Conservation (phyloP, 1,140 invertebrate genomes). For the Spodoptera frugiperda region DNA sequence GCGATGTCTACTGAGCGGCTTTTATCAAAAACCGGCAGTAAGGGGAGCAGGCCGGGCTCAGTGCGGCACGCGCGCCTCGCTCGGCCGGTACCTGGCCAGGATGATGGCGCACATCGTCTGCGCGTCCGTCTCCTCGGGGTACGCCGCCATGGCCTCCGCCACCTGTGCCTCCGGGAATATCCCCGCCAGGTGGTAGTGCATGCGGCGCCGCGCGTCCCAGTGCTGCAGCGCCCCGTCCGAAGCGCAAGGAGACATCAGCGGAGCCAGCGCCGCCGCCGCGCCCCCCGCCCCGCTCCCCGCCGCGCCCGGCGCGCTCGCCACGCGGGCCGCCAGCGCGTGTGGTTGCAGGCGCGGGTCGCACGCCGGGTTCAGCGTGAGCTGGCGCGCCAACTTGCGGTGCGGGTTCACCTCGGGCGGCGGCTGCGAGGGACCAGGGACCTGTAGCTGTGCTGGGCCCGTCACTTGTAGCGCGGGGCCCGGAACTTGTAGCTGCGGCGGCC, state of each 20-base stretch:
- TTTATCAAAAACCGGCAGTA: constrained; percentile 48
- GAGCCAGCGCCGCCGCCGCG: constrained; percentile 87
- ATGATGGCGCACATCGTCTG: constrained; percentile 96
- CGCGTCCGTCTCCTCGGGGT: constrained; percentile 95
- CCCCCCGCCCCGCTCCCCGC: constrained; percentile 80
- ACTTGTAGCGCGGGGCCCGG: not conserved
- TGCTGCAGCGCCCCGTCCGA: constrained; percentile 85
- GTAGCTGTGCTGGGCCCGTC: constrained; percentile 54
- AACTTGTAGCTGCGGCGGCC: constrained; percentile 66
- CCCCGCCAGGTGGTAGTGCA: constrained; percentile 94
- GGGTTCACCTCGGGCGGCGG: constrained; percentile 86
- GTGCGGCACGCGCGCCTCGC: constrained; percentile 67
- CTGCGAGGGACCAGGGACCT: constrained; percentile 64
- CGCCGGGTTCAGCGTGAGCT: constrained; percentile 92
- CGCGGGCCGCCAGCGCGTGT: constrained; percentile 85
- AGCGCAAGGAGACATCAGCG: constrained; percentile 79
- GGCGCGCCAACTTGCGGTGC: constrained; percentile 92
- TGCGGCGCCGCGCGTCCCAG: constrained; percentile 89
- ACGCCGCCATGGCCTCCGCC: constrained; percentile 92
- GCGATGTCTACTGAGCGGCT: constrained; percentile 45
- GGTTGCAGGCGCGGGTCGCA: constrained; percentile 89
- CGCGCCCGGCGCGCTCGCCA: constrained; percentile 91
- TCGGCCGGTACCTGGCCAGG: constrained; percentile 84
- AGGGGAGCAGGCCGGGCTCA: constrained; percentile 37
- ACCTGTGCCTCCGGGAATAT: constrained; percentile 97